A percentile compares a stretch with the other conserved stretches of the same genome.
Conservation (phyloP, 2,888 invertebrate species). For the Hypomecis punctinalis region DNA sequence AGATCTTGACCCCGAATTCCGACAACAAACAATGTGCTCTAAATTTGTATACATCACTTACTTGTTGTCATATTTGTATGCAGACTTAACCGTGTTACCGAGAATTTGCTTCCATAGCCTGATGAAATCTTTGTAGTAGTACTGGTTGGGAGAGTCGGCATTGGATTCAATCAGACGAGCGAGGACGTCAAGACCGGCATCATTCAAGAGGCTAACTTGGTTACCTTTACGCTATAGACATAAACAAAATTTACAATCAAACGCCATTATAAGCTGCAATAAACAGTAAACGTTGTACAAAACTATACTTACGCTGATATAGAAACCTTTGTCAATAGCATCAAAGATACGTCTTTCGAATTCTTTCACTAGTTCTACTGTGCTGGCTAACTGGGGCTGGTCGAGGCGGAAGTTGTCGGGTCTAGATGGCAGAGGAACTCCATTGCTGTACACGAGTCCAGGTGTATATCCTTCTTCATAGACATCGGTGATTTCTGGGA, state of each 20-base stretch:
- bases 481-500: constrained; percentile 83
- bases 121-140: constrained; percentile 86
- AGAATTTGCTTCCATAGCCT: constrained; percentile 85
- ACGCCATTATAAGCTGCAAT: no score
- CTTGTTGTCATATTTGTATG: constrained; percentile 49
- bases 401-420: constrained; percentile 83
- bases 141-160: constrained; percentile 85
- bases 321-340: constrained; percentile 85
- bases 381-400: constrained; percentile 71
- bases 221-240: constrained; percentile 73
- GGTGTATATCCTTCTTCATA: constrained; percentile 87
- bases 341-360: constrained; percentile 85
- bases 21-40: neutral
- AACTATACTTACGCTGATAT: constrained; percentile 67
- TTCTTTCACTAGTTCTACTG: constrained; percentile 74
- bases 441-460: constrained; percentile 87
- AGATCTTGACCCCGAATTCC: neutral
- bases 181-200: constrained; percentile 87
- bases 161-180: constrained; percentile 88
- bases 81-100: constrained; percentile 73
- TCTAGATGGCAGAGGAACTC: constrained; percentile 87
- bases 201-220: constrained; percentile 83
- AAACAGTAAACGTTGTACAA: constrained; percentile 1
- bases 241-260: constrained; percentile 34
- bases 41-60: constrained; percentile 43